phyloP scores from a whole-genome alignment of 1,140 invertebrate species.

The Pygmarrhopalites habei region DNA sequence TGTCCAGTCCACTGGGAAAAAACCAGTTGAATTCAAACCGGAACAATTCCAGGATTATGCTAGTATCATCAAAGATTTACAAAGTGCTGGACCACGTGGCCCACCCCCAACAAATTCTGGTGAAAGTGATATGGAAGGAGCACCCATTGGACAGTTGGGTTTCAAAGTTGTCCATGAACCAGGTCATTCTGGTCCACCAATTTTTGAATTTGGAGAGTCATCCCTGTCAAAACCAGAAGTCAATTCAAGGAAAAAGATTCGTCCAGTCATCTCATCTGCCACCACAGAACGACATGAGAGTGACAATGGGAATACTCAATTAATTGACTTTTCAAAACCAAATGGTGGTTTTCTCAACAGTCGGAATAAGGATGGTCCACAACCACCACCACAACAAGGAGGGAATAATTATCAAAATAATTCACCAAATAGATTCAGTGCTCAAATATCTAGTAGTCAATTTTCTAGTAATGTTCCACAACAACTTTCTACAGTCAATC shows the following conservation, averaged over 20 bases:
- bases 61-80: slow-evolving; percentile 8
- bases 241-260: neutral
- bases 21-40: neutral
- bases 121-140: neutral
- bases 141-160: neutral
- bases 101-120: neutral
- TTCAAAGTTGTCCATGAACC: neutral
- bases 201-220: neutral
- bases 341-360: neutral
- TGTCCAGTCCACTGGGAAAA: neutral
- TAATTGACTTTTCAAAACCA: slow-evolving; percentile 4
- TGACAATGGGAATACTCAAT: neutral
- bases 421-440: neutral
- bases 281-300: neutral
- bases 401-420: neutral
- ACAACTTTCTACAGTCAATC: neutral
- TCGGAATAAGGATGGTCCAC: neutral
- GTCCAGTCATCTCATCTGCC: neutral
- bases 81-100: neutral
- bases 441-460: too few species aligned
- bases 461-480: too few species aligned
- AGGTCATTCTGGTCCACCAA: slow-evolving; percentile 3
- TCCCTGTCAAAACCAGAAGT: neutral
- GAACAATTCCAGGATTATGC: slow-evolving; percentile 16
- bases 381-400: neutral